Percentiles rank a stretch among this genome's conserved stretches.
These are phyloP conservation scores for Cecropterus lyciades DNA, from an alignment of 1,140 invertebrate genomes.

Conservation along the genomic window DNA sequence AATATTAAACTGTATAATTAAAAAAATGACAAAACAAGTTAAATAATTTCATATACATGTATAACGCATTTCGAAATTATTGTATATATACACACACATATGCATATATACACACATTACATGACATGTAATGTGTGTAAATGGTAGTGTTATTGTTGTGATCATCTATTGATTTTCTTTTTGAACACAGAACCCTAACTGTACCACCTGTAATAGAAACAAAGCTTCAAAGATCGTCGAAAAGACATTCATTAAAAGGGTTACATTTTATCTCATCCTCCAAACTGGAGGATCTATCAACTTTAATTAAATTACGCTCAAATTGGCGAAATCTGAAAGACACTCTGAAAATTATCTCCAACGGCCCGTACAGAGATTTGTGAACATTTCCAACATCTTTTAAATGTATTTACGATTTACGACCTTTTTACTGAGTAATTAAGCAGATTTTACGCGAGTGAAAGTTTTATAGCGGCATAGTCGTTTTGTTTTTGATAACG, in stretches of 20 bases:
- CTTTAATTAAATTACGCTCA: constrained; percentile 26
- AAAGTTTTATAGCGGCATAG: constrained; percentile 3
- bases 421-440: constrained; percentile 16
- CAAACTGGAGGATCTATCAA: constrained; percentile 15
- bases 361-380: constrained; percentile 14
- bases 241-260: constrained; percentile 14
- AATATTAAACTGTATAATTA: too few relatives aligned
- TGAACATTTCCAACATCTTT: constrained; percentile 15
- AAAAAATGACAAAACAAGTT: too few relatives aligned
- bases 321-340: constrained; percentile 12
- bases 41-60: too few relatives aligned
- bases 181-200: too few relatives aligned
- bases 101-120: too few relatives aligned
- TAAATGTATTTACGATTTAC: constrained; percentile 21
- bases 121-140: too few relatives aligned
- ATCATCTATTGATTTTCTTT: too few relatives aligned
- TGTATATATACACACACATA: too few relatives aligned
- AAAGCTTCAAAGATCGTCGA: neutral
- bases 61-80: too few relatives aligned
- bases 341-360: constrained; percentile 19
- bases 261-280: constrained; percentile 16
- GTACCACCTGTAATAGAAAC: neutral
- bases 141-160: too few relatives aligned
- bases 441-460: constrained; percentile 3
- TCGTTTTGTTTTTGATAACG: constrained; percentile 23